A percentile compares a stretch with the other conserved stretches of the same genome.
Evolutionary conservation across 2,888 invertebrate genomes (phyloP).

Genomic region (Cerastis rubricosa): DNA sequence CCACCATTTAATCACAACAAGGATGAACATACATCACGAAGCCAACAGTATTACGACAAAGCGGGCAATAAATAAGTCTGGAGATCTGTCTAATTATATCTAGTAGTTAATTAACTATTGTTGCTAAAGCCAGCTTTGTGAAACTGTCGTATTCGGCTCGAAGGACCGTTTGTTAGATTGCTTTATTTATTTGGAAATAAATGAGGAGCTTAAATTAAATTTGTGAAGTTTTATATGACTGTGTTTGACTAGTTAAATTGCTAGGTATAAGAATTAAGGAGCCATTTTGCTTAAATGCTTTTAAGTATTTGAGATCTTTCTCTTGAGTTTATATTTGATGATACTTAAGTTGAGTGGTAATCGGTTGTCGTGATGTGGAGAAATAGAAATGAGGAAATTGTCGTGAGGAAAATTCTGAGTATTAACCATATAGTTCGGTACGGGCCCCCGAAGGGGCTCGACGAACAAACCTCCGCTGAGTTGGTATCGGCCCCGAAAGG

Average conservation of each 20-base stretch:
- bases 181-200: slow-evolving; percentile 38
- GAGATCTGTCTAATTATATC: slow-evolving; percentile 56
- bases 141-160: slow-evolving; percentile 22
- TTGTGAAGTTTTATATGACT: neutral
- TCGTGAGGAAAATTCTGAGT: too few species aligned
- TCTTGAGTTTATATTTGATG: slow-evolving; percentile 15
- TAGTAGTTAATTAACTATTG: slow-evolving; percentile 51
- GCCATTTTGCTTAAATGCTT: slow-evolving; percentile 13
- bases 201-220: neutral
- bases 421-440: too few species aligned
- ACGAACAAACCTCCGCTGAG: too few species aligned
- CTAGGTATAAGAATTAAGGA: neutral
- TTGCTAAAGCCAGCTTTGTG: slow-evolving; percentile 2
- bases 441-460: too few species aligned
- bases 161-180: slow-evolving; percentile 23
- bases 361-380: too few species aligned
- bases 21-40: slow-evolving; percentile 35
- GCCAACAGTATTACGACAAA: slow-evolving; percentile 41
- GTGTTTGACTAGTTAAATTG: neutral
- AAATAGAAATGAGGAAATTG: too few species aligned
- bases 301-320: neutral
- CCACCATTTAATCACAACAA: slow-evolving; percentile 26
- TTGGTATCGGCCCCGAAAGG: too few species aligned
- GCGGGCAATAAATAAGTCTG: slow-evolving; percentile 52
- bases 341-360: neutral